phyloP scores from a whole-genome alignment of 2,797 vertebrate genomes.

The Threskiornis aethiopicus region DNA sequence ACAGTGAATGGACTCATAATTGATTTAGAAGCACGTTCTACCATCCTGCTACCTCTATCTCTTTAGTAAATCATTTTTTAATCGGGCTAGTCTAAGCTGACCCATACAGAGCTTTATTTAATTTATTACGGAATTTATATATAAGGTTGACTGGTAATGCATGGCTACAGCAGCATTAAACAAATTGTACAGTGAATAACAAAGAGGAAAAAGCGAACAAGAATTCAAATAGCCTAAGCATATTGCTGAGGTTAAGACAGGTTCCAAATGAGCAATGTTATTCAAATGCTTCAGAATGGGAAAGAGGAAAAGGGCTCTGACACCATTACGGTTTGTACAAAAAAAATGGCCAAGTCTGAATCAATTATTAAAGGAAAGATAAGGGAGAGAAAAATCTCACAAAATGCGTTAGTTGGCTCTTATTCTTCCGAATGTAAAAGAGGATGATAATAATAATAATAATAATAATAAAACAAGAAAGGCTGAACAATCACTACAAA shows the following conservation, averaged over 20 bases:
- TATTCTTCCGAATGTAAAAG: background rate
- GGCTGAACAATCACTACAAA: background rate
- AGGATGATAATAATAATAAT: background rate
- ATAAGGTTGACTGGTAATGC: constrained; percentile 62
- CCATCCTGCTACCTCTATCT: constrained; percentile 61
- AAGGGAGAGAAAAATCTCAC: background rate
- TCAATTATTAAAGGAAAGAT: constrained; percentile 42
- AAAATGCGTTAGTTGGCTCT: constrained; percentile 40
- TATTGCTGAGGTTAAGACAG: constrained; percentile 48
- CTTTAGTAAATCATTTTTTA: constrained; percentile 84
- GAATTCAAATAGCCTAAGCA: constrained; percentile 39
- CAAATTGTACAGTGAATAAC: constrained; percentile 60
- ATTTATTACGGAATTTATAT: constrained; percentile 76
- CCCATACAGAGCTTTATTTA: constrained; percentile 76
- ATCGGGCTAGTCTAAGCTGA: constrained; percentile 74
- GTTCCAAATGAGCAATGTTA: constrained; percentile 52
- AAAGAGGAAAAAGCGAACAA: constrained; percentile 36
- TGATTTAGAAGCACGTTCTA: constrained; percentile 81
- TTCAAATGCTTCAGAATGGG: constrained; percentile 25
- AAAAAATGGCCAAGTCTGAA: background rate
- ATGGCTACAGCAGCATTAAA: constrained; percentile 61
- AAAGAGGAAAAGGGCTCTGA: constrained; percentile 34
- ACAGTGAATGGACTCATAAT: constrained; percentile 82
- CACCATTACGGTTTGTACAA: background rate
- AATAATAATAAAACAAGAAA: background rate